phyloP scores from a whole-genome alignment of 2,888 invertebrate genomes.

The Trachelus tabidus region DNA sequence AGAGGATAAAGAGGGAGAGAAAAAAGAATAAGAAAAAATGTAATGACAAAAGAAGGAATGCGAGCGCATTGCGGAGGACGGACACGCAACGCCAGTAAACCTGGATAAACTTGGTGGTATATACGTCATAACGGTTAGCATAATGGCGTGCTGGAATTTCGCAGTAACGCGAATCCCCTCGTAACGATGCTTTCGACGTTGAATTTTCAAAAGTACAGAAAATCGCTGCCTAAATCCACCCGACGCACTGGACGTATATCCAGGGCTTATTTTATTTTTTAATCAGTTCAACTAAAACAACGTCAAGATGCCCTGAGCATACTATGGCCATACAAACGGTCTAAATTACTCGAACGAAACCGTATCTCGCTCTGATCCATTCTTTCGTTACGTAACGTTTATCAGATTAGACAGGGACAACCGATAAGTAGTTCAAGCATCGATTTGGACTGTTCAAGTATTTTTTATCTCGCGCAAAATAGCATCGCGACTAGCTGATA shows the following conservation, averaged over 20 bases:
- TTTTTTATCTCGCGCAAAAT: not conserved
- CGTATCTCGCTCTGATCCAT: too few relatives aligned
- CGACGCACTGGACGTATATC: not conserved
- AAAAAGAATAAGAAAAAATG: too few relatives aligned
- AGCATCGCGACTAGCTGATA: not conserved
- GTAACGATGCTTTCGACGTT: not conserved
- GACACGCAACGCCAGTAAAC: not conserved
- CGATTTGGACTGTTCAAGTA: not conserved
- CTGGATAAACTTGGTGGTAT: not conserved
- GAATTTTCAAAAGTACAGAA: not conserved
- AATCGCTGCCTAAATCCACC: not conserved
- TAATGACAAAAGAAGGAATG: not conserved
- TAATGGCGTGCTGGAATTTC: not conserved
- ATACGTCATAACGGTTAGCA: not conserved
- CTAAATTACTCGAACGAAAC: not conserved
- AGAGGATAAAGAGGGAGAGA: not conserved
- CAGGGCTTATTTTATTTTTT: not conserved
- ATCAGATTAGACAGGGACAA: too few relatives aligned
- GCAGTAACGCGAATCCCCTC: not conserved
- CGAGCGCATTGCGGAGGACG: not conserved
- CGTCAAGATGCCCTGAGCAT: not conserved
- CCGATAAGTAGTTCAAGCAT: too few relatives aligned
- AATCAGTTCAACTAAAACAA: not conserved
- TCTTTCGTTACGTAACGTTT: too few relatives aligned
- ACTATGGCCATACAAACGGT: not conserved